Percentiles rank a stretch among this genome's conserved stretches.
Conservation (phyloP, 2,888 invertebrate genomes). For the Vandiemenella viatica region DNA sequence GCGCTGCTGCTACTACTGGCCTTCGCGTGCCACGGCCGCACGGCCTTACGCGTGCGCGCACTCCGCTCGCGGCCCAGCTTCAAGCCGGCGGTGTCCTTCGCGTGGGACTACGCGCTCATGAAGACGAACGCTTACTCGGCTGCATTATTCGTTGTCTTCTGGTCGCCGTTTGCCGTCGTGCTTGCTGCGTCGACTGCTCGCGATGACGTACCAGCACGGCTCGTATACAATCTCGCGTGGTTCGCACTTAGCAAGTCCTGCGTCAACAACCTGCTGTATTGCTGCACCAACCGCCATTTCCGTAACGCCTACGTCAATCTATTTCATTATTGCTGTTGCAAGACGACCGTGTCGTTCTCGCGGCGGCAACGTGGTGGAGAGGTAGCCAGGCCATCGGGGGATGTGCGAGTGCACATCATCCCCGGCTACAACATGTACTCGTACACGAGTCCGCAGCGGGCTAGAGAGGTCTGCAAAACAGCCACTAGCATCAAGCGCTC, state of each 20-base stretch:
- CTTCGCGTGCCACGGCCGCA: slow-evolving; percentile 35
- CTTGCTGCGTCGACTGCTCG: slow-evolving; percentile 33
- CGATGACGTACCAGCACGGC: slow-evolving; percentile 32
- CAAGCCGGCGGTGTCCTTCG: slow-evolving; percentile 44
- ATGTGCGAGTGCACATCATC: slow-evolving; percentile 61
- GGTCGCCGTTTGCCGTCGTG: slow-evolving; percentile 51
- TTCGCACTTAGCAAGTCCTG: slow-evolving; percentile 52
- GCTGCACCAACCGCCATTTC: slow-evolving; percentile 49
- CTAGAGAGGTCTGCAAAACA: slow-evolving; percentile 20
- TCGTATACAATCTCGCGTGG: slow-evolving; percentile 55
- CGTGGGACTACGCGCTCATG: slow-evolving; percentile 44
- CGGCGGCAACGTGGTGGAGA: slow-evolving; percentile 39
- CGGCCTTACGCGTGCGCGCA: slow-evolving; percentile 35
- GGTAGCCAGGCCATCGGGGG: slow-evolving; percentile 34
- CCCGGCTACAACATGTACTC: slow-evolving; percentile 52
- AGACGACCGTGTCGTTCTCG: slow-evolving; percentile 52
- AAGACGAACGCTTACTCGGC: slow-evolving; percentile 50
- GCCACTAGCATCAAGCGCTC: slow-evolving; percentile 16
- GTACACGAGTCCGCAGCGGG: slow-evolving; percentile 40
- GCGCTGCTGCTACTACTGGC: slow-evolving; percentile 25
- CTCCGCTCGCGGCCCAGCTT: slow-evolving; percentile 40
- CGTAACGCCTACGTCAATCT: slow-evolving; percentile 54
- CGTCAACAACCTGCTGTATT: slow-evolving; percentile 48
- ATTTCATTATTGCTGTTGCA: slow-evolving; percentile 69
- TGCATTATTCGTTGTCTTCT: slow-evolving; percentile 42